A percentile compares a stretch with the other conserved stretches of the same genome.
Evolutionary conservation across 2,113 vertebrate genomes (phyloP).

Genomic region (Tautogolabrus adspersus): DNA sequence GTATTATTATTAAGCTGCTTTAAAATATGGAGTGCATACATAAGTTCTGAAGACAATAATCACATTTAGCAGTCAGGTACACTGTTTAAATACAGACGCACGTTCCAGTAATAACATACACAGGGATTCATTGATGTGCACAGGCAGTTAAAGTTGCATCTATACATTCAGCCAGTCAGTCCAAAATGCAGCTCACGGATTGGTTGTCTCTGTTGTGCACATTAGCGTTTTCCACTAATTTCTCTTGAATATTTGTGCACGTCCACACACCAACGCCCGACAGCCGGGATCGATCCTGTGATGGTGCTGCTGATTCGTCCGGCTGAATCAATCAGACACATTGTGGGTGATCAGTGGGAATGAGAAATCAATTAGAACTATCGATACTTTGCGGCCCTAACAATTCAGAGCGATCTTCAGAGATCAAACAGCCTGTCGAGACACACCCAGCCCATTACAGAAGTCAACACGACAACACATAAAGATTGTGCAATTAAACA

Average conservation of each 20-base stretch:
- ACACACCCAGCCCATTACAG: conserved; percentile 60
- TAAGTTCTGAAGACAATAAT: conserved; percentile 62
- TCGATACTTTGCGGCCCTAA: conserved; percentile 57
- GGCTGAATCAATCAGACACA: conserved; percentile 72
- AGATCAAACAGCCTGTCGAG: conserved; percentile 54
- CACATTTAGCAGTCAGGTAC: conserved; percentile 64
- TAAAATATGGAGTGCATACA: conserved; percentile 48
- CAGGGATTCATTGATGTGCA: conserved; percentile 39
- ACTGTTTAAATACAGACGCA: conserved; percentile 59
- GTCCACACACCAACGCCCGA: conserved; percentile 4
- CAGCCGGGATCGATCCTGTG: conserved; percentile 57
- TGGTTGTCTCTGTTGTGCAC: conserved; percentile 15
- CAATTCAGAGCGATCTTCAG: conserved; percentile 45
- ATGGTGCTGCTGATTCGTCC: conserved; percentile 64
- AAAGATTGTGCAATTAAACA: conserved; percentile 74
- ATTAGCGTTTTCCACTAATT: conserved; percentile 15
- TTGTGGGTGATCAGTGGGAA: conserved; percentile 75
- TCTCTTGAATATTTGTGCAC: conserved; percentile 43
- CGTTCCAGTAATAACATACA: conserved; percentile 60
- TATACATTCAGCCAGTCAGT: conserved; percentile 63
- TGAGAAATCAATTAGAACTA: conserved; percentile 74
- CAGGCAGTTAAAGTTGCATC: conserved; percentile 39
- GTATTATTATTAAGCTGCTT: conserved; percentile 23
- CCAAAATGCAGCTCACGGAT: conserved; percentile 41
- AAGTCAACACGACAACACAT: conserved; percentile 62